A percentile compares a stretch with the other conserved stretches of the same genome.
These are phyloP conservation scores for Harpagoxenus sublaevis DNA, from an alignment of 2,888 invertebrate species.

Conservation along the genomic window DNA sequence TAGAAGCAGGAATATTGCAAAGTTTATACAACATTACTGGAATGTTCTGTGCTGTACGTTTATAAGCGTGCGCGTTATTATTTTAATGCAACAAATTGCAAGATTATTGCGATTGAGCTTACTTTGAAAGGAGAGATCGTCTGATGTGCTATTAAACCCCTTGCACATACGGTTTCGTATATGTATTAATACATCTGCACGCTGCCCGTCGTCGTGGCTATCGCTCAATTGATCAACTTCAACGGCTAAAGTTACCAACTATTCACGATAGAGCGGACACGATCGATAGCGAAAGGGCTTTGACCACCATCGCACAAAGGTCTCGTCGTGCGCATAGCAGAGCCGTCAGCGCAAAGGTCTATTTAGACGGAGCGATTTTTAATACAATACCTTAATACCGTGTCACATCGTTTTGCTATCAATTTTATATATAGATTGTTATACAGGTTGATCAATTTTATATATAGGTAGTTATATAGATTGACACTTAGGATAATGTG, in stretches of 20 bases:
- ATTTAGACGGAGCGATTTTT: constrained; percentile 36
- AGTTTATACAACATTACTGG: background rate
- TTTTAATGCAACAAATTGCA: constrained; percentile 3
- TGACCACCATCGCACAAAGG: constrained; percentile 66
- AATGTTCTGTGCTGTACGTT: background rate
- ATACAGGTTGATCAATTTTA: background rate
- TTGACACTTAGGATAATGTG: background rate
- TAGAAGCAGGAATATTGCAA: background rate
- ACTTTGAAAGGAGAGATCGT: background rate
- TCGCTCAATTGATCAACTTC: constrained; percentile 57
- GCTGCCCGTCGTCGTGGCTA: constrained; percentile 48
- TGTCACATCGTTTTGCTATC: background rate
- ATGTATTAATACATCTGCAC: constrained; percentile 44
- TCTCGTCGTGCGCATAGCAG: constrained; percentile 47
- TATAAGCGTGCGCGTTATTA: background rate
- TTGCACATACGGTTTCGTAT: background rate
- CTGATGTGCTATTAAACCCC: background rate
- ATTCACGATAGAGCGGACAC: constrained; percentile 66
- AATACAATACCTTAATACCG: constrained; percentile 2
- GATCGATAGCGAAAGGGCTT: constrained; percentile 72
- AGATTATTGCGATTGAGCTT: background rate
- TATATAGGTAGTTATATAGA: too few species aligned
- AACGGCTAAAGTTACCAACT: constrained; percentile 61
- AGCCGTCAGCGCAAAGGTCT: constrained; percentile 22
- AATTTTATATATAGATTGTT: background rate